A percentile compares a stretch with the other conserved stretches of the same genome.
These are phyloP conservation scores for Platichthys flesus DNA, from an alignment of 2,113 vertebrate species.

Conservation along the genomic window DNA sequence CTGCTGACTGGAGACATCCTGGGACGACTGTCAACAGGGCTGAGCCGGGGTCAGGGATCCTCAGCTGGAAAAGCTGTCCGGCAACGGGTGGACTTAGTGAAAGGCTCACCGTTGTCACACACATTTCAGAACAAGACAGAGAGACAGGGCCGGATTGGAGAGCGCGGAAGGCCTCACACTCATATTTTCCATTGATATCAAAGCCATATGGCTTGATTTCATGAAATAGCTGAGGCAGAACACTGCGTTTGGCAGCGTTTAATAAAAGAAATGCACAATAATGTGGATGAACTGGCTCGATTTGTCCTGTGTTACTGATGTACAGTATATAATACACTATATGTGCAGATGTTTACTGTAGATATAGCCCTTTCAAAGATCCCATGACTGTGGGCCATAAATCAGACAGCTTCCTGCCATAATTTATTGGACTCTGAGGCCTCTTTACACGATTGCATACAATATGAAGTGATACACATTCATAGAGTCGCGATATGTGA, in stretches of 20 bases:
- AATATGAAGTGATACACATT: not conserved
- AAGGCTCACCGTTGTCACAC: slow-evolving; percentile 54
- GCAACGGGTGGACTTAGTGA: slow-evolving; percentile 49
- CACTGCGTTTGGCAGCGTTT: slow-evolving; percentile 61
- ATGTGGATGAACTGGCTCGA: slow-evolving; percentile 45
- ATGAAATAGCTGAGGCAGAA: slow-evolving; percentile 65
- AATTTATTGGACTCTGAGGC: not conserved
- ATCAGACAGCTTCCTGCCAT: slow-evolving; percentile 23
- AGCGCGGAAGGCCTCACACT: slow-evolving; percentile 67
- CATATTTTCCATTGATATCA: slow-evolving; percentile 84
- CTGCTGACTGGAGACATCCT: slow-evolving; percentile 68
- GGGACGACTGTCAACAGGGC: slow-evolving; percentile 57
- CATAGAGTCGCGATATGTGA: not conserved
- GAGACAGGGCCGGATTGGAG: slow-evolving; percentile 52
- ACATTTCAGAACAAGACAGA: slow-evolving; percentile 64
- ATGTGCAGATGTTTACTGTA: not conserved
- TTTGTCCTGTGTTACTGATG: slow-evolving; percentile 43
- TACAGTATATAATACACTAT: slow-evolving; percentile 25
- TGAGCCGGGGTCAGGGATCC: slow-evolving; percentile 59
- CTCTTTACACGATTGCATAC: slow-evolving; percentile 8
- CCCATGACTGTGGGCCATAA: slow-evolving; percentile 22
- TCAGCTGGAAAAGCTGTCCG: slow-evolving; percentile 64
- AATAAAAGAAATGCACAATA: slow-evolving; percentile 52
- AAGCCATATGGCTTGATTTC: slow-evolving; percentile 82
- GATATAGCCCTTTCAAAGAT: not conserved